Conservation (phyloP, 2,113 vertebrate species). For the Ciconia maguari region DNA sequence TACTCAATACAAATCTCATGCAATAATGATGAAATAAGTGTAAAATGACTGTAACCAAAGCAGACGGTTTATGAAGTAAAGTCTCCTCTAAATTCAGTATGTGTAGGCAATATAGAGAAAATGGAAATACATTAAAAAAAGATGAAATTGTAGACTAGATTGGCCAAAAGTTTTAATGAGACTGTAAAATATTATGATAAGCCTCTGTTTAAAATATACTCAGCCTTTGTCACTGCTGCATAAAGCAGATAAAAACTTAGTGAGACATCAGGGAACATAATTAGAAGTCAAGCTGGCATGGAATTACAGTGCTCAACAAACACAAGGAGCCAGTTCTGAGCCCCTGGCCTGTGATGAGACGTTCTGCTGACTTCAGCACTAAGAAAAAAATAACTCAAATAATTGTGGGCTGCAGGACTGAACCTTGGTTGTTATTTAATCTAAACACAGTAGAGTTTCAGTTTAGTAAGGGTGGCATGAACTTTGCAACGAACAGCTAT, state of each 20-base stretch:
- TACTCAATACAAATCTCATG: constrained; percentile 21
- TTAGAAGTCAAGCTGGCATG: constrained; percentile 15
- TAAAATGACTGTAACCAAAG: constrained; percentile 53
- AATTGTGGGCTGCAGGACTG: not conserved
- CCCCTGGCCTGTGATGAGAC: not conserved
- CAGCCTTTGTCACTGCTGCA: not conserved
- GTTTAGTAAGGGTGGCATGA: not conserved
- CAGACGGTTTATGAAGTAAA: constrained; percentile 45
- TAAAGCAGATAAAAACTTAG: constrained; percentile 22
- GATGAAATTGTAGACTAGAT: constrained; percentile 54
- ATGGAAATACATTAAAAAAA: constrained; percentile 45
- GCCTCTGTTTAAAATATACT: constrained; percentile 39
- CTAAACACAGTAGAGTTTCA: not conserved
- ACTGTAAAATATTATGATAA: constrained; percentile 63
- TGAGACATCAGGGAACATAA: not conserved
- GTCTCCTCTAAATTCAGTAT: constrained; percentile 48
- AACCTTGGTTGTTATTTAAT: not conserved
- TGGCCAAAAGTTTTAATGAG: constrained; percentile 59
- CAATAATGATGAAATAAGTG: constrained; percentile 56
- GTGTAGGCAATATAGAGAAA: constrained; percentile 36
- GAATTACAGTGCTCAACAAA: not conserved
- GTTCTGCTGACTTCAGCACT: not conserved
- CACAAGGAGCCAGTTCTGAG: not conserved
- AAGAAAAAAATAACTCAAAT: not conserved
- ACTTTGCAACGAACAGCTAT: not conserved